phyloP scores from a whole-genome alignment of 2,113 vertebrate species.

The Mesocricetus auratus region DNA sequence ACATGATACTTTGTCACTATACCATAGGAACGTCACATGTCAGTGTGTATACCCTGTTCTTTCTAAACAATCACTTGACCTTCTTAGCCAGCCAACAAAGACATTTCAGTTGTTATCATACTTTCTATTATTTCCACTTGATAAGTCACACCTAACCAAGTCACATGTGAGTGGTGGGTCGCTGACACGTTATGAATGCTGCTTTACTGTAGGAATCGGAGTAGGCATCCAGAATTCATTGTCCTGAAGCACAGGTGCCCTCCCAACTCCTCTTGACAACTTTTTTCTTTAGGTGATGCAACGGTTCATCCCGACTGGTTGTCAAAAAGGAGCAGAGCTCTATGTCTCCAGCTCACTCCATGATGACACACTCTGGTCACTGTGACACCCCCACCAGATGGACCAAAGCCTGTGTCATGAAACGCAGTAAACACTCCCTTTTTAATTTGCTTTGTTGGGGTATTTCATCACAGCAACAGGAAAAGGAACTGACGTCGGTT shows the following conservation, averaged over 20 bases:
- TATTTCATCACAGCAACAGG: neutral
- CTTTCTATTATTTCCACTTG: slow-evolving; percentile 95
- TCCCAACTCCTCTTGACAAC: slow-evolving; percentile 69
- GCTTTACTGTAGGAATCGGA: slow-evolving; percentile 95
- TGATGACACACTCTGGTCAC: neutral
- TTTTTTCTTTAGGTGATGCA: neutral
- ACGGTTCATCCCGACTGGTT: neutral
- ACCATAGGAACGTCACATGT: slow-evolving; percentile 64
- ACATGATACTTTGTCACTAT: slow-evolving; percentile 70
- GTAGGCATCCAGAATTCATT: slow-evolving; percentile 94
- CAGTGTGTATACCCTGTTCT: slow-evolving; percentile 84
- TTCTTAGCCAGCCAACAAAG: slow-evolving; percentile 94
- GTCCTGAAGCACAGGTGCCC: slow-evolving; percentile 97
- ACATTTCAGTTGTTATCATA: slow-evolving; percentile 96
- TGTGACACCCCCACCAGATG: neutral
- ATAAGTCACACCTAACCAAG: slow-evolving; percentile 91
- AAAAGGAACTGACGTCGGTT: neutral
- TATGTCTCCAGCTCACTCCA: neutral
- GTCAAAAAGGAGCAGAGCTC: neutral
- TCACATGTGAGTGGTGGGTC: slow-evolving; percentile 96
- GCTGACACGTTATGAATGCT: slow-evolving; percentile 92
- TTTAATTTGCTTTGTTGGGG: neutral
- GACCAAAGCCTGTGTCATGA: neutral
- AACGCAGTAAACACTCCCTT: neutral
- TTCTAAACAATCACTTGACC: slow-evolving; percentile 99